Conservation (phyloP, 2,113 vertebrate species). For the Trogon surrucura region DNA sequence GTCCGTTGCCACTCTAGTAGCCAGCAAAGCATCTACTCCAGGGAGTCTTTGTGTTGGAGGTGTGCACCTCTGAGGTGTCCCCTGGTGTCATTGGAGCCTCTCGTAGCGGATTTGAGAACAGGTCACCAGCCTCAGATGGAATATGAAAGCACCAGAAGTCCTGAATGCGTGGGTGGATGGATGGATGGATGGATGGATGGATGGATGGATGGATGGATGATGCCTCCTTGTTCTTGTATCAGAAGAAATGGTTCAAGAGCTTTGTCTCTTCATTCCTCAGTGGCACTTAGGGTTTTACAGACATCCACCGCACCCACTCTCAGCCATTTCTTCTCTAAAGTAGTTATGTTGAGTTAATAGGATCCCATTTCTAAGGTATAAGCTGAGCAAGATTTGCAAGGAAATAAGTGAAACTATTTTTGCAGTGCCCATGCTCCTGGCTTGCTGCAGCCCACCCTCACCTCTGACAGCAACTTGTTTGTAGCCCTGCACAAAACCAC, state of each 20-base stretch:
- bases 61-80: neutral
- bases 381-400: neutral
- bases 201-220: neutral
- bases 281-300: neutral
- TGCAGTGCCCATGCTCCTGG: neutral
- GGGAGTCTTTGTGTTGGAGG: neutral
- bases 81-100: neutral
- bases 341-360: rapidly evolving
- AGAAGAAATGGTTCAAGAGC: neutral
- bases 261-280: neutral
- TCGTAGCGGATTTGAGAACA: neutral
- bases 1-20: neutral
- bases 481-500: neutral
- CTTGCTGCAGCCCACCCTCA: neutral
- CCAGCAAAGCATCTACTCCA: neutral
- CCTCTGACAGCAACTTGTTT: neutral
- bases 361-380: neutral
- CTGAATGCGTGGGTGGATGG: no score
- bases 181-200: neutral
- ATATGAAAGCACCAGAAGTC: neutral
- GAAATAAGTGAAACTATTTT: neutral
- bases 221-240: neutral
- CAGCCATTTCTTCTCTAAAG: neutral
- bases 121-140: neutral
- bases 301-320: neutral